These are phyloP conservation scores for Ammospiza caudacuta DNA, from an alignment of 2,113 vertebrate genomes.

Conservation along the genomic window DNA sequence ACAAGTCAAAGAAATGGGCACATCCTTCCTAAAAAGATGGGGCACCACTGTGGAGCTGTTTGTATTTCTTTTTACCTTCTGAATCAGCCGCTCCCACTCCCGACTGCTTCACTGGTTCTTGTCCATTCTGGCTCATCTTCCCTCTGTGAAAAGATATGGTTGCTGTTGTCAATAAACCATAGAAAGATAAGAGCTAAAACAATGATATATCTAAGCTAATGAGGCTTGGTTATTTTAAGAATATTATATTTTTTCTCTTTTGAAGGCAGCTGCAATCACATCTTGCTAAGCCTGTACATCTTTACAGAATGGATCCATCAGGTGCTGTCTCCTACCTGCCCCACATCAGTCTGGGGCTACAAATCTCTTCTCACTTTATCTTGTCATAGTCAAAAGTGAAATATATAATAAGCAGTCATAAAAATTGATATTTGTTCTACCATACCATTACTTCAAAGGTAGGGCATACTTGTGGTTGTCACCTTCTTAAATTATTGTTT, in stretches of 20 bases:
- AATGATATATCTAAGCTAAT: not conserved
- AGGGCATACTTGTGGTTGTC: not conserved
- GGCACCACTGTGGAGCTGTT: not conserved
- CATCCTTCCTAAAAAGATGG: not conserved
- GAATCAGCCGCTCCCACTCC: slow-evolving; percentile 81
- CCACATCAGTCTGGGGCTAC: not conserved
- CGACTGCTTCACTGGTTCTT: slow-evolving; percentile 79
- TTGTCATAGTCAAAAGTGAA: not conserved
- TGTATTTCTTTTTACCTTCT: slow-evolving; percentile 84
- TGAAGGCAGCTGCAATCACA: not conserved
- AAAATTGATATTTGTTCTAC: not conserved
- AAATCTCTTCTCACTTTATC: not conserved
- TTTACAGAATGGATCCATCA: not conserved
- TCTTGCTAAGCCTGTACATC: not conserved
- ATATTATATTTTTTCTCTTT: not conserved
- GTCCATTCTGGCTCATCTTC: slow-evolving; percentile 89
- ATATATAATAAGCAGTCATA: not conserved
- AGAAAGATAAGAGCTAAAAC: not conserved
- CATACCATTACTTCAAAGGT: not conserved
- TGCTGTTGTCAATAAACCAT: not conserved
- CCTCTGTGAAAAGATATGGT: slow-evolving; percentile 76
- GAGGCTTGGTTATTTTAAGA: not conserved
- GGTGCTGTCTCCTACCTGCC: not conserved
- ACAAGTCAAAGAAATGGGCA: not conserved
- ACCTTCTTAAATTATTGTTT: not conserved